Percentiles rank a stretch among this genome's conserved stretches.
Evolutionary conservation across 53 echinoderm and acorn worm genomes (phyloP).

Genomic region (Apostichopus leukothele): DNA sequence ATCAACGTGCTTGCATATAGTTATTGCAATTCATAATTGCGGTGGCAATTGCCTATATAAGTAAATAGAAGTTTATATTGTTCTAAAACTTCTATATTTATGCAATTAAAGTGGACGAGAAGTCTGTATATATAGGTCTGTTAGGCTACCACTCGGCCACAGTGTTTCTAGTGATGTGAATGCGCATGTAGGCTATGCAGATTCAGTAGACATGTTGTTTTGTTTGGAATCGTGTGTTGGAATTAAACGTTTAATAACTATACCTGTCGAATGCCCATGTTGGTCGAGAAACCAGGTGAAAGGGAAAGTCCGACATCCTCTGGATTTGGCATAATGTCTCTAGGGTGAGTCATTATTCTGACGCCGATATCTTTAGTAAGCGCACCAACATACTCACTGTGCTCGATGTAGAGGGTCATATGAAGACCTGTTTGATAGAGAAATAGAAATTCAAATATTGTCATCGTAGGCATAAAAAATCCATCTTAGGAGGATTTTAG

Average conservation of each 20-base stretch:
- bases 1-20: no score
- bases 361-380: neutral
- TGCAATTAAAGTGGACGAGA: no score
- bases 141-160: no score
- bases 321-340: neutral
- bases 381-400: slow-evolving; percentile 16
- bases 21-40: no score
- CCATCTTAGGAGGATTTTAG: no score
- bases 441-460: no score
- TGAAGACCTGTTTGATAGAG: slow-evolving; percentile 3
- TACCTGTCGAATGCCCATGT: slow-evolving; percentile 21
- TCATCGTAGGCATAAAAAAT: no score
- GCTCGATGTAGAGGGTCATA: slow-evolving; percentile 3
- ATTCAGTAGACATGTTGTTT: neutral
- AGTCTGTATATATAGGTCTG: no score
- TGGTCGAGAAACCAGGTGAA: neutral
- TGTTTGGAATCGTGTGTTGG: neutral
- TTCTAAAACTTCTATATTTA: no score
- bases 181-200: neutral
- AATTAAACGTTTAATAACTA: neutral
- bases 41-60: no score
- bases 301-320: slow-evolving; percentile 25
- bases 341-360: neutral
- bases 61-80: no score
- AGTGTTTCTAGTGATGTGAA: no score